Evolutionary conservation across 2,797 vertebrate genomes (phyloP).

Genomic region (Sebastes variabilis): DNA sequence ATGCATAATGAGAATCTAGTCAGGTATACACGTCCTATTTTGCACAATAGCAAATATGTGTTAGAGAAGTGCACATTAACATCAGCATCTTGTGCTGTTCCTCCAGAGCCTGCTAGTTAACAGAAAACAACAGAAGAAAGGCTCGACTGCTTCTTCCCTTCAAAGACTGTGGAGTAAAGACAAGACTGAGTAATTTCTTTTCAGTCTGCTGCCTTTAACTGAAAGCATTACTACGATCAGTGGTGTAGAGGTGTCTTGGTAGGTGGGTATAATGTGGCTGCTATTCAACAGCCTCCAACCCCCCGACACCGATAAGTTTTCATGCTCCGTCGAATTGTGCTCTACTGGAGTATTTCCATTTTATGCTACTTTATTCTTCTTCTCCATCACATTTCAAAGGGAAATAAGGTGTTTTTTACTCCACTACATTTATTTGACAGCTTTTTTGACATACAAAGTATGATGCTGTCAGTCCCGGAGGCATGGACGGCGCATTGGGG

Average conservation of each 20-base stretch:
- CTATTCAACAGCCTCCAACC: background rate
- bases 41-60: background rate
- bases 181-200: background rate
- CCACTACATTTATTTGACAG: background rate
- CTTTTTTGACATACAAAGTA: background rate
- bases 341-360: background rate
- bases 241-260: background rate
- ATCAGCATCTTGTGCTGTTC: background rate
- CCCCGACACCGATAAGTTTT: background rate
- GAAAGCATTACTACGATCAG: background rate
- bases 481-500: too few species aligned
- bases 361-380: background rate
- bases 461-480: background rate
- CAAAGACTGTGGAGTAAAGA: background rate
- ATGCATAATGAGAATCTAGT: constrained; percentile 15
- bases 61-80: background rate
- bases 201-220: background rate
- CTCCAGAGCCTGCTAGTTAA: background rate
- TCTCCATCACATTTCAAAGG: background rate
- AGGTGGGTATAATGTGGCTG: background rate
- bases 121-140: background rate
- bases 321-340: background rate
- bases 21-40: background rate
- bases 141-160: background rate
- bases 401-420: background rate